Base-by-base conservation (phyloP, 2,113 vertebrate genomes). In the Oreochromis spilurus region DNA sequence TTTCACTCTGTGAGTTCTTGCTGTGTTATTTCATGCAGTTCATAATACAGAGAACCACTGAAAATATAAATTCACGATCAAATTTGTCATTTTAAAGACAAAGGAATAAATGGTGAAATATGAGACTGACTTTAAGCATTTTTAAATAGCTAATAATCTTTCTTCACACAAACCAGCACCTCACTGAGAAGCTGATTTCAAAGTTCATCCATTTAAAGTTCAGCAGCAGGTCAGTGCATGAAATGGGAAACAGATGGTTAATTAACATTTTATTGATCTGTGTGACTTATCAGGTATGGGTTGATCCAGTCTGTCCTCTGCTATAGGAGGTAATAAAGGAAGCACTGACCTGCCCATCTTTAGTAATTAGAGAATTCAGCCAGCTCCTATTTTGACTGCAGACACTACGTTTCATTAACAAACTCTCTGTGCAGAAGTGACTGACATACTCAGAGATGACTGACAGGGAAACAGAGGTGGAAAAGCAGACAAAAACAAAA, bases 381-480 rank as follows among this genome's bases (percentile, higher is more conserved):
- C 5, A 4, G 24, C 40, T 29, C 38, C 21, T 21, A 43, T 24
- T 43, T 43, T 43, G n/a, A 40, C n/a, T 40, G 36, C 62, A 70
- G 65, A 1, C 43, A 11, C 21, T 1, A 17, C 40, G 19, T 17
- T 43, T 48, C 9, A 16, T 48, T 26, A 1, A 21, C 13, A 75
- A 48, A 26, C 67, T 48, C 21, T n/a, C 11, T 1, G 38, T 0
- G 65, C 19, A 14, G 34, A 67, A 21, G 6, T 1, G 19, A 40
- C 62, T 40, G 19, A 0, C 34, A 7, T 13, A 40, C 34, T 67
- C 62, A 65, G 60, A 65, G 60, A 34, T 12, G 60, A n/a, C 9
- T 40, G 62, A 40, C 19, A 67, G 17, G 19, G 36, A 67, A 40
- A 14, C 36, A 67, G 8, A 60, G 62, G 62, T 67, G 36, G 19